Base-by-base conservation (phyloP, 1,140 invertebrate genomes). In the Diorhabda sublineata region DNA sequence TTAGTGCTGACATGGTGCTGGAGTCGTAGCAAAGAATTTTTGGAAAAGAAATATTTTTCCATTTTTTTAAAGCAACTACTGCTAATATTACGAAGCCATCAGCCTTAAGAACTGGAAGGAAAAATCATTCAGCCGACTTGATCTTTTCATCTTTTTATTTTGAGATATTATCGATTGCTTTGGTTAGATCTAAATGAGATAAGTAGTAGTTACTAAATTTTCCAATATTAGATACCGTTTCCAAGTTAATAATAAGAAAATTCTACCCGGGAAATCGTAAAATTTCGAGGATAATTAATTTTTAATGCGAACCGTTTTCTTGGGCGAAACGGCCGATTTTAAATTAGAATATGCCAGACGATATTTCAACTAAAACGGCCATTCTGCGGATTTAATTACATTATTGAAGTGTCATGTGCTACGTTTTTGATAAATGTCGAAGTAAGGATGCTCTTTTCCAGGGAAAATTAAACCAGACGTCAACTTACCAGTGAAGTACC, bases 321-420 rank as follows among this genome's bases (percentile, higher is more conserved):
- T 41, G 67, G 71, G 62, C 66, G 70, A 70, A 77, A 73, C 69
- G 64, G 71, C 57, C 68, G 76, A 74, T 71, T 77, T 74, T 73
- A 75, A 77, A 80, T 78, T 77, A 80, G 76, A 79, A 80, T 80
- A 79, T 78, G 63, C 76, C 68, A 67, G 64, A 78, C 77, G 70
- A 80, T 80, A 79, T 78, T 78, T 80, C 77, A 80, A 74, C 69
- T 71, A 68, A 73, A 69, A 71, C 74, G 76, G 77, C 77, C 77
- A 77, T 80, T 79, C 74, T 79, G 79, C 72, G 76, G 77, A 79
- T 80, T 80, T 79, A 80, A 80, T 80, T 80, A 79, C 79, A 78
- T 80, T 80, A 80, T 80, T 79, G 78, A 80, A 80, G 78, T 80
- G 78, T 79, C 79, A 79, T 79, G 77, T 78, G 77, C 77, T 77